Conservation (phyloP, 2,797 vertebrate genomes). For the Vultur gryphus region DNA sequence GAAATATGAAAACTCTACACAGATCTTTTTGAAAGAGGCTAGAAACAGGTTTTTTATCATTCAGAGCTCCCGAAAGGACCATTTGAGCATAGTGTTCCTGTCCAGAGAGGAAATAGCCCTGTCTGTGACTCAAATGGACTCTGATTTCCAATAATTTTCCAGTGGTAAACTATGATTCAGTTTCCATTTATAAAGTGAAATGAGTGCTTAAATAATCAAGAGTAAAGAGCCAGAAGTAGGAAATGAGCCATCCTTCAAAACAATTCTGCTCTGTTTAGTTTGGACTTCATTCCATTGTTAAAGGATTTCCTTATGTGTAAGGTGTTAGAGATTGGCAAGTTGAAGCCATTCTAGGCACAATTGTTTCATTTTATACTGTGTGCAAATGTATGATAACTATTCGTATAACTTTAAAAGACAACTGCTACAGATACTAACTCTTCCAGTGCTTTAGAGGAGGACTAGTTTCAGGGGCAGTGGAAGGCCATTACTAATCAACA, state of each 20-base stretch:
- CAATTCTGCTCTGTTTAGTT: conserved; percentile 72
- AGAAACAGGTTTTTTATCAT: conserved; percentile 71
- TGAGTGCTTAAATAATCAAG: conserved; percentile 69
- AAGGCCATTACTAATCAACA: not conserved
- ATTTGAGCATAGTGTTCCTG: conserved; percentile 73
- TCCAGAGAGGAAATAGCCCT: conserved; percentile 73
- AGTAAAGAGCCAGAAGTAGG: conserved; percentile 69
- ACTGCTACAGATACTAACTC: not conserved
- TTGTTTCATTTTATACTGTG: not conserved
- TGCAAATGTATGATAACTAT: not conserved
- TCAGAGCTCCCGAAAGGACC: conserved; percentile 64
- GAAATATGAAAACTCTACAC: conserved; percentile 53
- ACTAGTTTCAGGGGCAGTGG: not conserved
- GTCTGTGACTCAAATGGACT: conserved; percentile 69
- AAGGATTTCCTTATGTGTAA: conserved; percentile 79
- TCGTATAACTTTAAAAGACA: not conserved
- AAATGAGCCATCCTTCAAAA: conserved; percentile 75
- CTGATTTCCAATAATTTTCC: conserved; percentile 77
- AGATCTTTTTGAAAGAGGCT: conserved; percentile 42
- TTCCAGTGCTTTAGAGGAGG: not conserved
- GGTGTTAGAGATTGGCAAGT: conserved; percentile 59
- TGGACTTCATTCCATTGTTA: conserved; percentile 67
- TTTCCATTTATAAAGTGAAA: conserved; percentile 81
- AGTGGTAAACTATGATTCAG: conserved; percentile 74
- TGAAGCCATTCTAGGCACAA: not conserved